Percentiles rank a stretch among this genome's conserved stretches.
phyloP scores from a whole-genome alignment of 2,797 vertebrate genomes.

The Poeciliopsis infans region DNA sequence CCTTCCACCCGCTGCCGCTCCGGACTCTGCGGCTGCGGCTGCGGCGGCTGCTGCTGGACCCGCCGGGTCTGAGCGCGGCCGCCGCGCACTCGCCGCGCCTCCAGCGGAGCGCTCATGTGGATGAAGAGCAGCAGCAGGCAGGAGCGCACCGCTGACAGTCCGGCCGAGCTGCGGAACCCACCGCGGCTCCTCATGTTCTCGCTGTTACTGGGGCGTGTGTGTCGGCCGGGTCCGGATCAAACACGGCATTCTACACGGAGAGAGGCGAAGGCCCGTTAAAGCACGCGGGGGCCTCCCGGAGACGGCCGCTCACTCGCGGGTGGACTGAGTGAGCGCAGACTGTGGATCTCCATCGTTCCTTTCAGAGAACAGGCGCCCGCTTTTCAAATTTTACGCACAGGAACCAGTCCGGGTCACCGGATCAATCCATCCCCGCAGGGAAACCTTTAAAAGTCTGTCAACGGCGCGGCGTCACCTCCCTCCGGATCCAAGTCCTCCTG shows the following conservation, averaged over 20 bases:
- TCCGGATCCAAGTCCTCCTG: constrained; percentile 36
- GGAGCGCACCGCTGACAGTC: constrained; percentile 54
- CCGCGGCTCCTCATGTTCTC: constrained; percentile 55
- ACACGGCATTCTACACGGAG: constrained; percentile 44
- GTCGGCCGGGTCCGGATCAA: not conserved
- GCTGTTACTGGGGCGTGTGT: not conserved
- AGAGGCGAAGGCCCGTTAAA: constrained; percentile 28
- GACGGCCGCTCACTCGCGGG: not conserved
- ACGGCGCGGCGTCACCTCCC: not conserved
- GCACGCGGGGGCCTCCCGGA: constrained; percentile 12
- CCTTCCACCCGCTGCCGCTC: constrained; percentile 77
- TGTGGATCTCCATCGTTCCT: constrained; percentile 45
- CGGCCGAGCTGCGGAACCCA: constrained; percentile 30
- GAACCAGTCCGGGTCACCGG: not conserved
- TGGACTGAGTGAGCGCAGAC: constrained; percentile 16
- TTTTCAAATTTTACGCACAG: constrained; percentile 13
- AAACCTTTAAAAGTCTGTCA: constrained; percentile 3
- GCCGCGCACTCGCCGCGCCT: constrained; percentile 75
- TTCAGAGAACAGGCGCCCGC: not conserved
- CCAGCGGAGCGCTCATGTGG: constrained; percentile 76
- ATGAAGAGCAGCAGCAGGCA: constrained; percentile 80
- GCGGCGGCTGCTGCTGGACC: constrained; percentile 43
- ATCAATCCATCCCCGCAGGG: not conserved
- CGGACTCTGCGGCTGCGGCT: constrained; percentile 7
- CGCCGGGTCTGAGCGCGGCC: constrained; percentile 72